Evolutionary conservation across 2,888 invertebrate species (phyloP).

Genomic region (Baronia brevicornis): DNA sequence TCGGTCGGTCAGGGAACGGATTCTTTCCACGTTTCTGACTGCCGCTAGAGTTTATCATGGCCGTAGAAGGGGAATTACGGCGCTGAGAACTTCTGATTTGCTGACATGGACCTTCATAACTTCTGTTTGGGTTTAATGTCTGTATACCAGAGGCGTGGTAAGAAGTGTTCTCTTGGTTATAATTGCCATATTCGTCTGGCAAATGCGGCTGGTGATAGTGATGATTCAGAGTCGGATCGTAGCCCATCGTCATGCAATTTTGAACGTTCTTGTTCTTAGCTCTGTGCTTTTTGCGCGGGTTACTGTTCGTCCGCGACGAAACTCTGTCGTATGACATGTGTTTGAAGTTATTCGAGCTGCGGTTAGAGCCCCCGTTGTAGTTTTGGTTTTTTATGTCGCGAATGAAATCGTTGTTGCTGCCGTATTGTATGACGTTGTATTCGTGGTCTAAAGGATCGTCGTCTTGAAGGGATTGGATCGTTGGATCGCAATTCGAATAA

Average conservation of each 20-base stretch:
- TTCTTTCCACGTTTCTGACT: constrained; percentile 70
- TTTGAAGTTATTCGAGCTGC: constrained; percentile 71
- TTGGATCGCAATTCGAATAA: constrained; percentile 71
- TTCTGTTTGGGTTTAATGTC: constrained; percentile 68
- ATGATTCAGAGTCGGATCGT: constrained; percentile 68
- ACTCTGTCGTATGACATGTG: constrained; percentile 70
- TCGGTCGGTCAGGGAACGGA: constrained; percentile 78
- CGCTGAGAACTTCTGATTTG: constrained; percentile 58
- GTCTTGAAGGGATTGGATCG: constrained; percentile 65
- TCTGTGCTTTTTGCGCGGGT: constrained; percentile 68
- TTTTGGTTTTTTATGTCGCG: constrained; percentile 73
- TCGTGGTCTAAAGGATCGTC: constrained; percentile 70
- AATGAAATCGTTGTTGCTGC: constrained; percentile 66
- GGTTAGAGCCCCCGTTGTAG: constrained; percentile 67
- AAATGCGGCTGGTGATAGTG: constrained; percentile 73
- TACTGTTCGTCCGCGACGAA: constrained; percentile 70
- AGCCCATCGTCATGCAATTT: constrained; percentile 77
- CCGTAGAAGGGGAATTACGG: constrained; percentile 62
- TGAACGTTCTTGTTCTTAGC: constrained; percentile 69
- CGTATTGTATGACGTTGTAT: constrained; percentile 71
- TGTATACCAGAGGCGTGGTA: constrained; percentile 71
- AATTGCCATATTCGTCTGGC: constrained; percentile 66
- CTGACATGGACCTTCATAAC: constrained; percentile 60
- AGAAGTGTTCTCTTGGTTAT: constrained; percentile 65
- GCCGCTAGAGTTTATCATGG: constrained; percentile 63